phyloP scores from a whole-genome alignment of 2,888 invertebrate genomes.

The Aporophyla lueneburgensis region DNA sequence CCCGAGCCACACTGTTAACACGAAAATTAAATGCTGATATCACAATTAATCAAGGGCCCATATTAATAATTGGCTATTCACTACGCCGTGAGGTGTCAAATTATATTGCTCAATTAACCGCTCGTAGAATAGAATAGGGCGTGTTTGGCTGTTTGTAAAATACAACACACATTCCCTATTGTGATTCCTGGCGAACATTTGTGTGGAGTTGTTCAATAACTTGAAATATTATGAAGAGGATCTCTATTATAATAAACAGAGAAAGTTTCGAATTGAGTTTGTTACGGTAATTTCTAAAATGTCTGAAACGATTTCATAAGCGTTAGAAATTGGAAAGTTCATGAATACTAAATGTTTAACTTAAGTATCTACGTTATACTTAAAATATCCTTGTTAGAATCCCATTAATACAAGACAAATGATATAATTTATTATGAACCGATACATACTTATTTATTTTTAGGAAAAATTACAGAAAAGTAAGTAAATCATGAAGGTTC shows the following conservation, averaged over 20 bases:
- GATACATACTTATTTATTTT: background rate
- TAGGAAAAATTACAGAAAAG: background rate
- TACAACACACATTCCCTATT: constrained; percentile 67
- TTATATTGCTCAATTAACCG: constrained; percentile 90
- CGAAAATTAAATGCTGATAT: constrained; percentile 91
- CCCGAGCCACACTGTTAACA: constrained; percentile 86
- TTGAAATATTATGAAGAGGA: constrained; percentile 32
- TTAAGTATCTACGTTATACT: background rate
- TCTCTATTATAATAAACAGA: constrained; percentile 26
- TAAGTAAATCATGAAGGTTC: background rate
- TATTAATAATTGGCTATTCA: constrained; percentile 91
- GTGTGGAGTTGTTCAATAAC: constrained; percentile 28
- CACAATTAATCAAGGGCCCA: constrained; percentile 91
- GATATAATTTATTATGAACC: constrained; percentile 26
- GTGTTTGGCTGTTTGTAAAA: constrained; percentile 84
- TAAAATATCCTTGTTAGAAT: constrained; percentile 16
- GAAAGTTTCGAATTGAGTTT: constrained; percentile 37
- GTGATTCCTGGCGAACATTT: constrained; percentile 47
- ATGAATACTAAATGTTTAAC: constrained; percentile 32
- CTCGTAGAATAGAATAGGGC: constrained; percentile 87
- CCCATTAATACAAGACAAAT: constrained; percentile 13
- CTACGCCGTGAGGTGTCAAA: constrained; percentile 89
- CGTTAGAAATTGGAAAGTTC: constrained; percentile 22
- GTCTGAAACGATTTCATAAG: constrained; percentile 39
- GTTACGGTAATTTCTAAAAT: constrained; percentile 36